phyloP scores from a whole-genome alignment of 2,888 invertebrate genomes.

The Stomorhina lunata region DNA sequence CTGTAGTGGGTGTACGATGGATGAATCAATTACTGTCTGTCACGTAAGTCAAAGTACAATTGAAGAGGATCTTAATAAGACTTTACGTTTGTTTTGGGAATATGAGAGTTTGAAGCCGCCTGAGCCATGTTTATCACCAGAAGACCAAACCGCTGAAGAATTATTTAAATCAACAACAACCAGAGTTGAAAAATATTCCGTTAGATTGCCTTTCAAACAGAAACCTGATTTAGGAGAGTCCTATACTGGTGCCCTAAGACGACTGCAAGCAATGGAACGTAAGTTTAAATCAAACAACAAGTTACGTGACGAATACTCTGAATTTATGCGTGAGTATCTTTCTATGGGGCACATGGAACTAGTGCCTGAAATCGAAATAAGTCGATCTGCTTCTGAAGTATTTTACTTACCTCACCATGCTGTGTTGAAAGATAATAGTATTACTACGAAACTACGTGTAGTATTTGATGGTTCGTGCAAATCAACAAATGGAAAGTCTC shows the following conservation, averaged over 20 bases:
- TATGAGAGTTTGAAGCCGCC: not conserved
- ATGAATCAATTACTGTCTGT: not conserved
- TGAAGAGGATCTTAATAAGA: constrained; percentile 34
- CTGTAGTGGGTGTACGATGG: constrained; percentile 8
- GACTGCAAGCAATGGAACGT: constrained; percentile 42
- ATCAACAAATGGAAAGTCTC: constrained; percentile 9
- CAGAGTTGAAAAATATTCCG: not conserved
- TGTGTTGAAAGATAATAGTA: constrained; percentile 39
- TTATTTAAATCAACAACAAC: not conserved
- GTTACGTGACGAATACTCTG: not conserved
- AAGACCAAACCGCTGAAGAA: constrained; percentile 29
- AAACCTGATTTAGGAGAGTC: constrained; percentile 26
- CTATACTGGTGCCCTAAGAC: constrained; percentile 16
- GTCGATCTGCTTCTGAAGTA: not conserved
- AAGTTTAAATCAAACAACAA: constrained; percentile 25
- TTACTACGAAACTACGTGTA: constrained; percentile 42
- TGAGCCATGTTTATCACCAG: not conserved
- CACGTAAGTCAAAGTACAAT: not conserved
- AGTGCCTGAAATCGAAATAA: constrained; percentile 12
- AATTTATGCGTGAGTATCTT: constrained; percentile 42
- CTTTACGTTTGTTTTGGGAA: constrained; percentile 10
- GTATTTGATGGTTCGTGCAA: not conserved
- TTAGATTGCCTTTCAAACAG: not conserved
- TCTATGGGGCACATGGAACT: constrained; percentile 38
- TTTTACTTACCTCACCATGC: constrained; percentile 54